phyloP scores from a whole-genome alignment of 1,140 invertebrate species.

The Monochamus saltuarius region DNA sequence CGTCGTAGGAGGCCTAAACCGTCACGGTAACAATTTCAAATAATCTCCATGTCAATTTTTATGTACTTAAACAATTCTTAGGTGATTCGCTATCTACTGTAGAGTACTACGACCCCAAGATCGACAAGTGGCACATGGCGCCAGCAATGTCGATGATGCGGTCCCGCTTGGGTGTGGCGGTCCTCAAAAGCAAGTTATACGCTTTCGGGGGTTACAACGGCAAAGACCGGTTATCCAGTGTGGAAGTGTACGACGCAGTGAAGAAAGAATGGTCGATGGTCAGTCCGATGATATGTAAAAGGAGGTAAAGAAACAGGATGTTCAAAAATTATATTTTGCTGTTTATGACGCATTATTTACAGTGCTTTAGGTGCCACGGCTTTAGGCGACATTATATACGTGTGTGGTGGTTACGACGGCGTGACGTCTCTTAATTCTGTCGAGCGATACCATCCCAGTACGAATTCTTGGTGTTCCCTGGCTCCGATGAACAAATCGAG shows the following conservation, averaged over 20 bases:
- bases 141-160: conserved; percentile 85
- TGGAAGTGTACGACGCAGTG: conserved; percentile 82
- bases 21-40: conserved; percentile 59
- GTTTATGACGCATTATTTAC: conserved; percentile 15
- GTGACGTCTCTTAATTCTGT: conserved; percentile 82
- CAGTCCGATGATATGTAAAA: conserved; percentile 78
- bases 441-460: conserved; percentile 78
- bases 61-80: conserved; percentile 37
- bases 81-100: conserved; percentile 85
- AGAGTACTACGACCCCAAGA: conserved; percentile 79
- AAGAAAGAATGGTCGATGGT: conserved; percentile 76
- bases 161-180: conserved; percentile 83
- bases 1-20: conserved; percentile 84
- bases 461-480: conserved; percentile 72
- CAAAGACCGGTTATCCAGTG: conserved; percentile 77
- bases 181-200: conserved; percentile 73
- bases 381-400: conserved; percentile 77
- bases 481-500: conserved; percentile 86
- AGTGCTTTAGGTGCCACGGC: conserved; percentile 86
- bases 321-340: neutral
- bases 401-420: conserved; percentile 90
- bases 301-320: conserved; percentile 61
- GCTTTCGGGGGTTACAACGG: conserved; percentile 83
- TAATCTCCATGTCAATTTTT: too few relatives aligned
- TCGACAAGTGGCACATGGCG: conserved; percentile 72